Conservation (phyloP, 1,140 invertebrate genomes). For the Nixonia krombeini region DNA sequence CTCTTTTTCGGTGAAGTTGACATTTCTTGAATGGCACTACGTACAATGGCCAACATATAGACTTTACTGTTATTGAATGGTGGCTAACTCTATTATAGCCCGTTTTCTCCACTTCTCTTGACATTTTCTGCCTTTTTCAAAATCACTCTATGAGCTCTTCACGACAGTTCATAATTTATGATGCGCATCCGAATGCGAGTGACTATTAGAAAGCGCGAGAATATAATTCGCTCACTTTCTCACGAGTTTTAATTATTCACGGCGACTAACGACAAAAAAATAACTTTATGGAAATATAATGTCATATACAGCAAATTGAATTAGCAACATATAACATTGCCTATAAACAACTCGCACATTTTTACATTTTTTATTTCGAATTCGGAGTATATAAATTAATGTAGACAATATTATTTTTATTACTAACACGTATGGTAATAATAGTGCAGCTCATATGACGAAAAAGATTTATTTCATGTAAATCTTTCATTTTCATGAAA, state of each 20-base stretch:
- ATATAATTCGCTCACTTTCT: constrained; percentile 29
- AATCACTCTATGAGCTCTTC: constrained; percentile 42
- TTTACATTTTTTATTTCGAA: too few relatives aligned
- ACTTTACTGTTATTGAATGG: constrained; percentile 20
- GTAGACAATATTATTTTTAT: too few relatives aligned
- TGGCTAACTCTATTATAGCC: constrained; percentile 27
- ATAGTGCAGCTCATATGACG: too few relatives aligned
- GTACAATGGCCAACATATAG: constrained; percentile 35
- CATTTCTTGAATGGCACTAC: constrained; percentile 46
- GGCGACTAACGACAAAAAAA: too few relatives aligned
- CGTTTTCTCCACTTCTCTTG: constrained; percentile 12
- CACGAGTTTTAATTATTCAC: constrained; percentile 21
- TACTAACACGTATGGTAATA: too few relatives aligned
- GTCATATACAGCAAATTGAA: too few relatives aligned
- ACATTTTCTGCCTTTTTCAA: constrained; percentile 56
- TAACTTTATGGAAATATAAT: too few relatives aligned
- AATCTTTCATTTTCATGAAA: too few relatives aligned
- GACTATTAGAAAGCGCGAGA: not conserved
- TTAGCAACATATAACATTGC: too few relatives aligned
- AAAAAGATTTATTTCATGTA: too few relatives aligned
- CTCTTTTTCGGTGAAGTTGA: constrained; percentile 41
- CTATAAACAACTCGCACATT: too few relatives aligned
- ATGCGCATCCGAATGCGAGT: not conserved
- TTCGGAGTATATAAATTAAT: too few relatives aligned
- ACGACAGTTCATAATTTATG: constrained; percentile 52